Evolutionary conservation across 2,113 vertebrate genomes (phyloP).

Genomic region (Pica pica): DNA sequence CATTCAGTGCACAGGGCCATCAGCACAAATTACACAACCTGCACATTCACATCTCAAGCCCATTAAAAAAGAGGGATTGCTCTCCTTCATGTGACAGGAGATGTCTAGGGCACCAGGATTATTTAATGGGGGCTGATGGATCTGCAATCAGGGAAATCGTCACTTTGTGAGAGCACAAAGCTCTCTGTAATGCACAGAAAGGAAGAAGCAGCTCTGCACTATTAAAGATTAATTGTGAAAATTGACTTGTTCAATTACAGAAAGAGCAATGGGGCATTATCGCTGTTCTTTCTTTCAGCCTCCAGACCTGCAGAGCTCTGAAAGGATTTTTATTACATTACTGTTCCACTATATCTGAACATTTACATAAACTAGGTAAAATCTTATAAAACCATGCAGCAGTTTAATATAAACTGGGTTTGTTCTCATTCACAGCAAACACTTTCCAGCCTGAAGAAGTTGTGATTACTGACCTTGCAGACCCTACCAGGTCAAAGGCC

Average conservation of each 20-base stretch:
- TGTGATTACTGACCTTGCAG: background rate
- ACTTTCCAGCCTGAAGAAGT: background rate
- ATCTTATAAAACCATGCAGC: background rate
- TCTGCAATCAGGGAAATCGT: constrained; percentile 13
- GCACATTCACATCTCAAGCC: background rate
- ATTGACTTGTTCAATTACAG: constrained; percentile 55
- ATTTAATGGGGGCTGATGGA: constrained; percentile 51
- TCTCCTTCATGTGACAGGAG: constrained; percentile 4
- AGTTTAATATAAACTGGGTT: background rate
- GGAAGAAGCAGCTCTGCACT: constrained; percentile 17
- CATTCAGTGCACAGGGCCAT: background rate
- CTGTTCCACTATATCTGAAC: constrained; percentile 10
- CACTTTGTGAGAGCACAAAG: constrained; percentile 25
- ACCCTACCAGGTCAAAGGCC: background rate
- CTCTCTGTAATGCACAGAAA: background rate
- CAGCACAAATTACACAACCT: constrained; percentile 9
- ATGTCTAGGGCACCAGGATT: background rate
- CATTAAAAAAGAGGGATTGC: constrained; percentile 10
- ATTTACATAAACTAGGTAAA: constrained; percentile 42
- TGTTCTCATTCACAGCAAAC: background rate
- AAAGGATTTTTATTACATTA: constrained; percentile 50
- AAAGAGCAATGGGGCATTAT: constrained; percentile 31
- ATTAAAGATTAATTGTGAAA: constrained; percentile 66
- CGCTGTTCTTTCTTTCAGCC: background rate
- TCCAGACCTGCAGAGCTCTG: constrained; percentile 25